These are phyloP conservation scores for Cheilosia soror DNA, from an alignment of 2,888 invertebrate species.

Conservation along the genomic window DNA sequence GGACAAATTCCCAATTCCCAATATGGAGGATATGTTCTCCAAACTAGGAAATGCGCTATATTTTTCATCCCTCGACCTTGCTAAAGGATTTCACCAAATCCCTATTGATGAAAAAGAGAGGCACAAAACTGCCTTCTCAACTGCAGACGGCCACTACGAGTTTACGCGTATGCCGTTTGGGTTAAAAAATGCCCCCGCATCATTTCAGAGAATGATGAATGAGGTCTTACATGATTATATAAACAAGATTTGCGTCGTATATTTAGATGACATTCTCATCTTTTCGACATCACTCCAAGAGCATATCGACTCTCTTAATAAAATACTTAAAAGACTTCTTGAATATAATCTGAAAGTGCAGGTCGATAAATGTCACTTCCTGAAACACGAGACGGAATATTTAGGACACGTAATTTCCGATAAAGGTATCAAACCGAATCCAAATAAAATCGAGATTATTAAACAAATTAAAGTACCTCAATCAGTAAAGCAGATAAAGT, in stretches of 20 bases:
- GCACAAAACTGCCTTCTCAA: constrained; percentile 58
- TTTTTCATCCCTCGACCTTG: constrained; percentile 41
- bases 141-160: constrained; percentile 40
- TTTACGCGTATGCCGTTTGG: constrained; percentile 12
- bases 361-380: constrained; percentile 11
- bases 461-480: constrained; percentile 26
- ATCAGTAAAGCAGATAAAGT: constrained; percentile 16
- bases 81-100: constrained; percentile 62
- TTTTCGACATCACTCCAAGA: constrained; percentile 15
- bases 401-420: constrained; percentile 42
- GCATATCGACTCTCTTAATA: constrained; percentile 8
- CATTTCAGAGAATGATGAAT: no score
- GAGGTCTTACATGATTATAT: no score
- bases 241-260: no score
- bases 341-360: constrained; percentile 16
- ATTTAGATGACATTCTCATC: background rate
- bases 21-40: no score
- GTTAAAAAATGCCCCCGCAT: no score
- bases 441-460: constrained; percentile 46
- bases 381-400: constrained; percentile 22
- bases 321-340: constrained; percentile 4
- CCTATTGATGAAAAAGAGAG: constrained; percentile 27
- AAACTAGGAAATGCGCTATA: constrained; percentile 20
- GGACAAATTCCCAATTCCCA: no score
- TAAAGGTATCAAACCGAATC: constrained; percentile 57